Base-by-base conservation (phyloP, 2,888 invertebrate species). In the Phymatocera aterrima region DNA sequence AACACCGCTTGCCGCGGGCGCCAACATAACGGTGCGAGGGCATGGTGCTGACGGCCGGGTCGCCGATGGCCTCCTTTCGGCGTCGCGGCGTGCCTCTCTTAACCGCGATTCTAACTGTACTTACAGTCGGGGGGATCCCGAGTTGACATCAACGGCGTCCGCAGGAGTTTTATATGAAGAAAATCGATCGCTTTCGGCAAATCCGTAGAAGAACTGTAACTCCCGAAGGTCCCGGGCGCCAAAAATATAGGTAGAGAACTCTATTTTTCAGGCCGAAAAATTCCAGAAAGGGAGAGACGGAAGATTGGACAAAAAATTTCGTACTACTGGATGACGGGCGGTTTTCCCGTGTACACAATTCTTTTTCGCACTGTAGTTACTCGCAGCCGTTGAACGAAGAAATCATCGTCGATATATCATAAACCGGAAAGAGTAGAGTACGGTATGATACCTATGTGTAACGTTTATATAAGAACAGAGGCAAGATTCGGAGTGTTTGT, bases 1-100 rank as follows among this genome's bases (percentile, higher is more conserved):
- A 40, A 4, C 83, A 80, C 79, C 75, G 81, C 81, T n/a, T n/a
- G 81, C 87, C 86, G 85, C 86, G 84, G 87, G 87, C 87, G 87
- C 88, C 86, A 83, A 87, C 88, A 88, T 89, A 89, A 89, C 89
- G 89, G 89, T 89, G n/a, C n/a, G 88, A 89, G 85, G 86, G 83
- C 72, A 72, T 43, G 75, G 40, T 31, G 57, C 75, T 60, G 75
- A 57, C 75, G 75, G 12, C 43, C 57, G 60, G 43, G 75, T 60
- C 57, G 57, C 43, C 75, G 75, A 60, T 75, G 75, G 75, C 75
- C 75, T 75, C 75, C 75, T 75, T 75, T 75, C 43, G 75, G 75
- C 75, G 48, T 34, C 51, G 43, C 43, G 72, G 72, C 72, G 24
- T 75, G 75, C 75, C 75, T 57, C 43, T 75, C 37, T 60, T 54